Base-by-base conservation (phyloP, 92 coral and sea anemone genomes). In the Diadumene lineata region DNA sequence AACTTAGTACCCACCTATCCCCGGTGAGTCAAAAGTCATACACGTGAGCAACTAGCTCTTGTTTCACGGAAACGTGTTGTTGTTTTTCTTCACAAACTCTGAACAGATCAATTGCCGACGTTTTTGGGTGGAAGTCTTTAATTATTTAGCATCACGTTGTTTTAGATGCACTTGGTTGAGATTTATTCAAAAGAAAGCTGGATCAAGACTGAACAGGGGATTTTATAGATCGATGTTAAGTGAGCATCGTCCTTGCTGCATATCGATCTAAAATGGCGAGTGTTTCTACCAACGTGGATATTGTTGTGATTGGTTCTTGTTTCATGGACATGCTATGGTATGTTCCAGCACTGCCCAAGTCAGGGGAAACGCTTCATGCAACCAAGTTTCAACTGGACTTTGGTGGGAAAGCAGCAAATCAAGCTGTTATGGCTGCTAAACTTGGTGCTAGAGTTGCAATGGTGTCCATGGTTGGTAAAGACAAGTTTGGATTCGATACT, bases 371-470 rank as follows among this genome's bases (percentile, higher is more conserved):
- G 21, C 64, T 89, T 0, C 83, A 80, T 13, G 97, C 97, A 43
- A 60, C 81, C 11, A 91, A 91, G 50, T 94, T 94, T 68, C 93
- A 78, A 27, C 31, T 83, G 9, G 98, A 91, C 69, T 94, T 85
- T 55, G 98, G 98, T 15, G 98, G 98, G 21, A 94, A 94, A 68
- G 98, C 97, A 43, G 80, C 98, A 19, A 94, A 94, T 72, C 93
- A 89, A 53, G 92, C 97, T 60, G 67, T 88, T 2, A 94, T 94
- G 98, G 97, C 98, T 0, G 92, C 92, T n/a, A 94, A 94, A 66
- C 91, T 94, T 28, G 98, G 98, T 1, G 98, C 94, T 7, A 84
- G 73, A 3, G 87, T 90, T 7, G 86, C 86, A 7, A 91, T 94
- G 98, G 84, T 94, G 15, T 82, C 97, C 0, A 88, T 73, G 77